phyloP scores from a whole-genome alignment of 1,140 invertebrate genomes.

The Streblospio benedicti region DNA sequence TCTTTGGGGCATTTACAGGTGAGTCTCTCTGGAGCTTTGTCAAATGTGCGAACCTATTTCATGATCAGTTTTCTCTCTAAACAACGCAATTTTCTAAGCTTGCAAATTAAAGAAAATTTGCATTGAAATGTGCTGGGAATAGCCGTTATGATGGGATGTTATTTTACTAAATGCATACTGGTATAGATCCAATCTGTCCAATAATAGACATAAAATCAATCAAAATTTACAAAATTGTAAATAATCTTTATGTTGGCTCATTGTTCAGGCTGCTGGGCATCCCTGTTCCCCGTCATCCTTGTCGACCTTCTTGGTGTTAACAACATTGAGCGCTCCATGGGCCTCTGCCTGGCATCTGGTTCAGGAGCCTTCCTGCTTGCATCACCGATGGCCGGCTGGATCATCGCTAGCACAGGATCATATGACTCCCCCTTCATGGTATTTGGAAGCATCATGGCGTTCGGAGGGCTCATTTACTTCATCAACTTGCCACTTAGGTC shows the following conservation, averaged over 20 bases:
- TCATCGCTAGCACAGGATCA: neutral
- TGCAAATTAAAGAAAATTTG: too few relatives aligned
- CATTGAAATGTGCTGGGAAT: too few relatives aligned
- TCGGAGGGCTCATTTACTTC: slow-evolving; percentile 1
- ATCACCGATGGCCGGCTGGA: slow-evolving; percentile 6
- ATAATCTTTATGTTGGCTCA: neutral
- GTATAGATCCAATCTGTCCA: too few relatives aligned
- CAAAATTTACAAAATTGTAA: too few relatives aligned
- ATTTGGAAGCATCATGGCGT: neutral
- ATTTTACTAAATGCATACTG: too few relatives aligned
- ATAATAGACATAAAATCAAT: too few relatives aligned
- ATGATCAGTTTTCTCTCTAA: too few relatives aligned
- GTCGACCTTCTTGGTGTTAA: slow-evolving; percentile 9
- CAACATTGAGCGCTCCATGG: slow-evolving; percentile 3
- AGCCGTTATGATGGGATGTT: too few relatives aligned
- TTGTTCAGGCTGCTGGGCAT: slow-evolving; percentile 3
- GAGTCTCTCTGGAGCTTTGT: slow-evolving; percentile 58
- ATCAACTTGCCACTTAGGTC: too few relatives aligned
- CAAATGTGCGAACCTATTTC: too few relatives aligned
- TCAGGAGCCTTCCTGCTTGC: slow-evolving; percentile 8
- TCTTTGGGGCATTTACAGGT: slow-evolving; percentile 92
- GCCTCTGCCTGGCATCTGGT: neutral
- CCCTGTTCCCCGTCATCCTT: slow-evolving; percentile 6
- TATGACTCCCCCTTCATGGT: slow-evolving; percentile 7
- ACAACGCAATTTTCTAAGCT: too few relatives aligned